Evolutionary conservation across 2,797 vertebrate species (phyloP), one percentile per base, ranked within the genome.

Genomic region (Pagetopsis macropterus): DNA sequence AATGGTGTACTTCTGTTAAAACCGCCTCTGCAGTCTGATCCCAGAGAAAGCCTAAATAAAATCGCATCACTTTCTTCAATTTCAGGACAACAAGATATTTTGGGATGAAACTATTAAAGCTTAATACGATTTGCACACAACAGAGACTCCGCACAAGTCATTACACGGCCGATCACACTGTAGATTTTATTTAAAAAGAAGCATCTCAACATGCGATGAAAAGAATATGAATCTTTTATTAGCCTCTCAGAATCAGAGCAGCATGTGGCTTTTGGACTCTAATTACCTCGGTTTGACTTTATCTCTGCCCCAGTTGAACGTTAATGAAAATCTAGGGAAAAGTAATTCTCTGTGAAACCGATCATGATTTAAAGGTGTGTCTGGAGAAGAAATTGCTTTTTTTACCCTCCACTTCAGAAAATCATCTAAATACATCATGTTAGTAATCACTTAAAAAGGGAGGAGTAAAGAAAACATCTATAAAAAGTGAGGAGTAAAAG

Each of bases 191-290:
- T 92, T 84, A 76, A 84, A 89, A 80, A 82, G 72, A 88, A 85
- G 78, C 65, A 84, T 83, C 88, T 85, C 68, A 74, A 84, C 55
- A 63, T 65, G 33, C 49, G 54, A 81, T 86, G 83, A 91, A 82
- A 87, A 73, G 66, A 88, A 84, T 87, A 87, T 89, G 79, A 88
- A 93, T 93, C 76, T 91, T 89, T 85, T 70, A 91, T 91, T 89
- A 92, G 79, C 61, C 80, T 73, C 52, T 68, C 46, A 54, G 75
- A 83, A 60, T 82, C 43, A 70, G 62, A 82, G 48, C 76, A 71
- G 55, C 49, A 48, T 70, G 54, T 68, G 78, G 70, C 69, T 72
- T 82, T 84, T 86, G 57, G 78, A 79, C 82, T 84, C 87, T 91
- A 90, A 92, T 88, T 85, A 88, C 82, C 79, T 87, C 76, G 77